Conservation (phyloP, 2,113 vertebrate genomes). For the Loxodonta africana region DNA sequence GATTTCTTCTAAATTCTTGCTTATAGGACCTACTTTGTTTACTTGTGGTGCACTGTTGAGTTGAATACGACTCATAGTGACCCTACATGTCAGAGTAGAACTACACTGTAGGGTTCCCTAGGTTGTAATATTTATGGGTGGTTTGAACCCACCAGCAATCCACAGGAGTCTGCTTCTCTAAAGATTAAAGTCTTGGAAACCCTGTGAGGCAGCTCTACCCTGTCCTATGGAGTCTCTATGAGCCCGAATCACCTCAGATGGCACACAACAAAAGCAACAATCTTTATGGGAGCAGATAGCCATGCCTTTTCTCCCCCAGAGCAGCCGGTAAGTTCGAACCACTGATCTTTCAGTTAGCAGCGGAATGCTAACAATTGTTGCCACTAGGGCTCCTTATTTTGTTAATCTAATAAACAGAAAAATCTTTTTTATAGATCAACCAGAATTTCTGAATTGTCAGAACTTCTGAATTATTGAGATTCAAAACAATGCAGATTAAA, state of each 20-base stretch:
- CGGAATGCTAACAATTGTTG: background rate
- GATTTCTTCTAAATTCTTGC: background rate
- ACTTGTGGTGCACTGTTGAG: background rate
- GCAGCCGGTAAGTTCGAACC: background rate
- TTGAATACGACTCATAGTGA: background rate
- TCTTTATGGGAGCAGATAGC: background rate
- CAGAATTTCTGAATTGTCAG: background rate
- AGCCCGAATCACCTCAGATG: too few relatives aligned
- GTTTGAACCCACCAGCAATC: too few relatives aligned
- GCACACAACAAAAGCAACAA: too few relatives aligned
- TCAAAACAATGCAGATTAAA: conserved; percentile 9
- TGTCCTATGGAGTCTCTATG: too few relatives aligned
- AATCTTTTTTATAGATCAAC: background rate
- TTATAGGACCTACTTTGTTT: background rate
- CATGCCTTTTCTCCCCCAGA: background rate
- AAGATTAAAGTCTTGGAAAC: too few relatives aligned
- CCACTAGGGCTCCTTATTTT: background rate
- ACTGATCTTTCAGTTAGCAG: background rate
- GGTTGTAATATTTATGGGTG: background rate
- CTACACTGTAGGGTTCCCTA: background rate
- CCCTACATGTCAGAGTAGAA: background rate
- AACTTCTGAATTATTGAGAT: background rate
- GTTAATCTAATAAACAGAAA: conserved; percentile 7
- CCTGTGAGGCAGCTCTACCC: too few relatives aligned
- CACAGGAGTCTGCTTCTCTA: too few relatives aligned